These are phyloP conservation scores for Cabera pusaria DNA, from an alignment of 2,888 invertebrate species.

Conservation along the genomic window DNA sequence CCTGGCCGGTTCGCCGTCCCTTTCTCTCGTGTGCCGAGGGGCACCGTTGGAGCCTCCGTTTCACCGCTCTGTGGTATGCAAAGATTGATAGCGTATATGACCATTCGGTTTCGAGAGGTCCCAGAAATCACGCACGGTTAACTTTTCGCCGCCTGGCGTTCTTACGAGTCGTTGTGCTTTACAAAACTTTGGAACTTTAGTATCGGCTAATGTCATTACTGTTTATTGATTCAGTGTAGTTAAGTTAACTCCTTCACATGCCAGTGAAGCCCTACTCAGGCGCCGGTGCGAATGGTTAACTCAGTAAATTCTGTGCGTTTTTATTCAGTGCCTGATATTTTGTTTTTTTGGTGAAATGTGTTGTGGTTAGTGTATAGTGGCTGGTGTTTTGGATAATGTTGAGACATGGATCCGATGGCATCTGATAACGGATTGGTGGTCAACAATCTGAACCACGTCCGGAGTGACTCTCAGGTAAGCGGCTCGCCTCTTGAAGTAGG, in stretches of 20 bases:
- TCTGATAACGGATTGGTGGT: conserved; percentile 76
- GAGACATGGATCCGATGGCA: conserved; percentile 74
- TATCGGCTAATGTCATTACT: conserved; percentile 61
- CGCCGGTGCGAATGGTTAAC: conserved; percentile 33
- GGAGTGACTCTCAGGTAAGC: conserved; percentile 80
- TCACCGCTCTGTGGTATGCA: conserved; percentile 81
- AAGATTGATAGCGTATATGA: conserved; percentile 83
- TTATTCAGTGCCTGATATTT: conserved; percentile 42
- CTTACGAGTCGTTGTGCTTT: conserved; percentile 65
- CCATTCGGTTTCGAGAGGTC: conserved; percentile 81
- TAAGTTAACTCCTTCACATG: conserved; percentile 50
- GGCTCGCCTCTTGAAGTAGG: conserved; percentile 45
- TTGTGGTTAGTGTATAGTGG: conserved; percentile 37
- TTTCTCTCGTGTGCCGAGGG: conserved; percentile 58
- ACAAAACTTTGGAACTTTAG: conserved; percentile 56
- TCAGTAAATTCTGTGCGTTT: conserved; percentile 51
- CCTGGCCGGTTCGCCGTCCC: conserved; percentile 69
- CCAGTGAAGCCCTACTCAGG: conserved; percentile 63
- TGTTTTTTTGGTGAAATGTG: conserved; percentile 54
- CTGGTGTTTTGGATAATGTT: conserved; percentile 57
- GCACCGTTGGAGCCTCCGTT: conserved; percentile 57
- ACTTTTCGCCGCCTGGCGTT: conserved; percentile 81
- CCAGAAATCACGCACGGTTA: conserved; percentile 81
- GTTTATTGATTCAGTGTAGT: conserved; percentile 57
- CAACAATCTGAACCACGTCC: conserved; percentile 80